phyloP scores from a whole-genome alignment of 1,140 invertebrate genomes.

The Campoletis sonorensis region DNA sequence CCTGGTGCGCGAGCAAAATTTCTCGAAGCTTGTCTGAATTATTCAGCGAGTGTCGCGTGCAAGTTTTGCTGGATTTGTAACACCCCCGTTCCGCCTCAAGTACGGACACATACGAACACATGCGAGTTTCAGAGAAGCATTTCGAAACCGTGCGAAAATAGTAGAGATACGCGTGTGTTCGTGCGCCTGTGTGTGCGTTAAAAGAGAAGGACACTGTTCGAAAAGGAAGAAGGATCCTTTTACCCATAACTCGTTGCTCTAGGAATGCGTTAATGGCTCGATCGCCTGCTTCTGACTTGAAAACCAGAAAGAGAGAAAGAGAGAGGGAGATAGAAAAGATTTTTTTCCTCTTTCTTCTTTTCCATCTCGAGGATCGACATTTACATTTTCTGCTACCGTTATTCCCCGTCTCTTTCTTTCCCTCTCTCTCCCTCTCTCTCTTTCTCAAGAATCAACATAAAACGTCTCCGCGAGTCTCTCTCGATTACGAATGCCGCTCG shows the following conservation, averaged over 20 bases:
- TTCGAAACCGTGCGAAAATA: background rate
- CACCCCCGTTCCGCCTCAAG: constrained; percentile 54
- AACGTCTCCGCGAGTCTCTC: constrained; percentile 54
- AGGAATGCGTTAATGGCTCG: constrained; percentile 50
- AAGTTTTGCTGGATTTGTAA: constrained; percentile 71
- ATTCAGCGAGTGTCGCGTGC: constrained; percentile 69
- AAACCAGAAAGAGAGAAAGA: background rate
- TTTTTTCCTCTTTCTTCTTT: background rate
- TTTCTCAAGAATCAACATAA: constrained; percentile 60
- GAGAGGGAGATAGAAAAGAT: no score
- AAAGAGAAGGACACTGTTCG: background rate
- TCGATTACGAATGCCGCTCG: constrained; percentile 25
- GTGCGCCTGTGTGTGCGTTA: background rate
- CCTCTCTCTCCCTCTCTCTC: constrained; percentile 13
- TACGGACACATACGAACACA: background rate
- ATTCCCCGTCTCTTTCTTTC: constrained; percentile 45
- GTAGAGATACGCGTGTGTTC: background rate
- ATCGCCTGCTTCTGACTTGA: constrained; percentile 24
- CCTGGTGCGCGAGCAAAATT: constrained; percentile 55
- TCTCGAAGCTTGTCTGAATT: constrained; percentile 65
- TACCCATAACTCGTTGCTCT: constrained; percentile 44
- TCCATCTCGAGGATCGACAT: constrained; percentile 51
- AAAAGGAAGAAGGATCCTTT: constrained; percentile 21
- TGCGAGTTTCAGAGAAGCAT: background rate
- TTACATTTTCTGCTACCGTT: constrained; percentile 68